Percentiles rank a stretch among this genome's conserved stretches.
These are phyloP conservation scores for Eilema sororculum DNA, from an alignment of 2,888 invertebrate genomes.

Conservation along the genomic window DNA sequence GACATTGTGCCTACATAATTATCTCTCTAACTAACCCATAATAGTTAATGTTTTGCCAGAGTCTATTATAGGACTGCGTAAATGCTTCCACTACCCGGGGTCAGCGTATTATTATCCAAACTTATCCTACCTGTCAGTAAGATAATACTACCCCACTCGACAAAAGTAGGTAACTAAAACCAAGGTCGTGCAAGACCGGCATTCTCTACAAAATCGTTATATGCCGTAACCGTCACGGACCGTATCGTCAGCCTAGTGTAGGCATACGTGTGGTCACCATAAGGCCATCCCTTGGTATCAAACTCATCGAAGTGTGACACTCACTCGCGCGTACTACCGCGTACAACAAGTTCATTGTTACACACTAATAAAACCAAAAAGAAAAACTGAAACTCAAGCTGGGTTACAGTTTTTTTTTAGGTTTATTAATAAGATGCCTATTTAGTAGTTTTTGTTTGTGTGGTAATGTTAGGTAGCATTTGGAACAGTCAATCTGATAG, in stretches of 20 bases:
- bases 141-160: no score
- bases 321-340: constrained; percentile 46
- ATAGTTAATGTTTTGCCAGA: no score
- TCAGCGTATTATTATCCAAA: no score
- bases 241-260: background rate
- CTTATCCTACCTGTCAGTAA: no score
- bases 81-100: no score
- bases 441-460: background rate
- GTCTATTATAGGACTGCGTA: no score
- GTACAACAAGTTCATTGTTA: constrained; percentile 24
- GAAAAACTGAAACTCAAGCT: no score
- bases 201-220: background rate
- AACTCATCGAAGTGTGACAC: constrained; percentile 43
- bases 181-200: background rate
- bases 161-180: background rate
- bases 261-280: constrained; percentile 6
- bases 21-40: no score
- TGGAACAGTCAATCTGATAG: background rate
- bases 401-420: constrained; percentile 10
- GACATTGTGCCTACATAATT: no score
- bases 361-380: background rate
- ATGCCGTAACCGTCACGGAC: constrained; percentile 2
- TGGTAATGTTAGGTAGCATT: background rate
- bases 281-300: constrained; percentile 39
- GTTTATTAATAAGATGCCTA: no score